A percentile compares a stretch with the other conserved stretches of the same genome.
These are phyloP conservation scores for Gymnoscopelus microlampas DNA, from an alignment of 2,797 vertebrate species.

Conservation along the genomic window DNA sequence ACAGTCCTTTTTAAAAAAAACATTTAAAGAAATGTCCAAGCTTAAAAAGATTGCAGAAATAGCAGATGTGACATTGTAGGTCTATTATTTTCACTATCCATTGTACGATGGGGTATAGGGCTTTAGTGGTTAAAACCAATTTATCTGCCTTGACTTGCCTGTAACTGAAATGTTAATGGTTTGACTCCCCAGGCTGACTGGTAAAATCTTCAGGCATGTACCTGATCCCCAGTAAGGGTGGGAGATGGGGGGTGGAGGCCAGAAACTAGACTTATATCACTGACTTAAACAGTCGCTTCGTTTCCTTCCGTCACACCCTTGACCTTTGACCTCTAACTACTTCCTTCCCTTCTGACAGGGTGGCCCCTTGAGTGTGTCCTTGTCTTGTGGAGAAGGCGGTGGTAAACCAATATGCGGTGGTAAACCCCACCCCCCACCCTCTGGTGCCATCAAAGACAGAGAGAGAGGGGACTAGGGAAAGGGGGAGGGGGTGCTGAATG, in stretches of 20 bases:
- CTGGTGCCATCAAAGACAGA: constrained; percentile 40
- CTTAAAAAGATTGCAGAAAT: too few relatives aligned
- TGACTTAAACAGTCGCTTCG: constrained; percentile 46
- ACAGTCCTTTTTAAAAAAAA: too few relatives aligned
- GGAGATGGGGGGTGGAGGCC: background rate
- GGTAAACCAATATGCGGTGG: constrained; percentile 34
- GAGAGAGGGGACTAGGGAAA: constrained; percentile 1
- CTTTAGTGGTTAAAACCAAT: too few relatives aligned
- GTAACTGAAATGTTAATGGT: too few relatives aligned
- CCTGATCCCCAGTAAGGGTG: background rate
- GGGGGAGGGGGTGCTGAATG: too few relatives aligned
- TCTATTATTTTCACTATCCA: too few relatives aligned
- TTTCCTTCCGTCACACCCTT: constrained; percentile 55
- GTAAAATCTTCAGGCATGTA: background rate
- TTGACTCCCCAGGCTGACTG: too few relatives aligned
- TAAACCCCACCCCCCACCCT: constrained; percentile 20
- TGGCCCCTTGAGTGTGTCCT: constrained; percentile 46
- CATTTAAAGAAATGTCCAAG: too few relatives aligned
- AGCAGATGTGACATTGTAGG: too few relatives aligned
- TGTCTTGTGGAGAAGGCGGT: constrained; percentile 35
- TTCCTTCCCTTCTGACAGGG: constrained; percentile 45
- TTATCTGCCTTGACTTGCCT: too few relatives aligned
- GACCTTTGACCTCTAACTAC: constrained; percentile 61
- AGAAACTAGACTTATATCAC: background rate
- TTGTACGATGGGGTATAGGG: too few relatives aligned